A percentile compares a stretch with the other conserved stretches of the same genome.
Conservation (phyloP, 2,888 invertebrate species). For the Bombyx huttoni region DNA sequence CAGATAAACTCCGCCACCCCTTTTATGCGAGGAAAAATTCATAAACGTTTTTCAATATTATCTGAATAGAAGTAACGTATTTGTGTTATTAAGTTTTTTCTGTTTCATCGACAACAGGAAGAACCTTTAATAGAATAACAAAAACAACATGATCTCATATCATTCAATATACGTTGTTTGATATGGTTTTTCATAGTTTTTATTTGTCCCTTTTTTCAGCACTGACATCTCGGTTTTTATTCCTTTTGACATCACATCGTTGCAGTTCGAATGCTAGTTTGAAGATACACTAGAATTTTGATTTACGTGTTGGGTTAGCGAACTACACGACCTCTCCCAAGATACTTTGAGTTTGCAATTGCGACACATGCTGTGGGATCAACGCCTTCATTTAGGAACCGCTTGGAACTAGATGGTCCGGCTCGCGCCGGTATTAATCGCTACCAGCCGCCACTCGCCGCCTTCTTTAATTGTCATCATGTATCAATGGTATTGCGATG, state of each 20-base stretch:
- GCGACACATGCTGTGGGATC: slow-evolving; percentile 15
- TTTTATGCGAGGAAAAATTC: no score
- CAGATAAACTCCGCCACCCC: no score
- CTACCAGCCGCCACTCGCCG: slow-evolving; percentile 30
- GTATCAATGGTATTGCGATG: slow-evolving; percentile 31
- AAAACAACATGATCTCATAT: neutral
- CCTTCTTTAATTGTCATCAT: slow-evolving; percentile 35
- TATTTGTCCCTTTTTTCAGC: no score
- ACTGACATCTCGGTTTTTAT: no score
- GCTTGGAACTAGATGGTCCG: slow-evolving; percentile 34
- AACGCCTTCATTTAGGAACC: slow-evolving; percentile 28
- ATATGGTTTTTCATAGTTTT: no score
- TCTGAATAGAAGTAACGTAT: neutral
- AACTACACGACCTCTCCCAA: neutral
- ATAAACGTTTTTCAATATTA: neutral
- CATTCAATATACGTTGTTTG: no score
- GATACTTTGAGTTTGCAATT: neutral
- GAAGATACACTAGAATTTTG: neutral
- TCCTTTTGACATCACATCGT: no score
- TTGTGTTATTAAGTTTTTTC: neutral
- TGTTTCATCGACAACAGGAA: neutral
- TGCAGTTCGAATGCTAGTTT: no score
- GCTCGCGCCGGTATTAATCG: slow-evolving; percentile 23
- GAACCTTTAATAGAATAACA: neutral
- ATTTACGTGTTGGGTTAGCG: neutral